Conservation (phyloP, 2,797 vertebrate species). For the Schizothorax lantsangensis region DNA sequence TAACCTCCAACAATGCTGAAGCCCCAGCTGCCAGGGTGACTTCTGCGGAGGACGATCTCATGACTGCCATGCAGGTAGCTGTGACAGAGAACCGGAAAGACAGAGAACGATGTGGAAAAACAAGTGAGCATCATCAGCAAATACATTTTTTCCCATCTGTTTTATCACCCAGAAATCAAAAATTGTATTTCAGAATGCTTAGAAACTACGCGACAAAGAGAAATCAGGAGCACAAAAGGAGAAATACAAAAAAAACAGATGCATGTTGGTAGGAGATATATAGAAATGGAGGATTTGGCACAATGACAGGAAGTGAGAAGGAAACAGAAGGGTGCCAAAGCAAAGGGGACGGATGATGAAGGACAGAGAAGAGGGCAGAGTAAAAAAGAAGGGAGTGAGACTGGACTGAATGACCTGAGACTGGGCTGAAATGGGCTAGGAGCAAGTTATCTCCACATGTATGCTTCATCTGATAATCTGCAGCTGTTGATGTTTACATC, state of each 20-base stretch:
- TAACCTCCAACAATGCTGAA: slow-evolving; percentile 99
- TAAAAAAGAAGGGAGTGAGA: slow-evolving; percentile 36
- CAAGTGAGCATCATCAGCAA: background rate
- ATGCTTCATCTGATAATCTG: slow-evolving; percentile 36
- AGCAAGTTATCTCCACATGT: slow-evolving; percentile 36
- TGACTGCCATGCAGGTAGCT: slow-evolving; percentile 95
- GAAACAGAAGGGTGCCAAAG: slow-evolving; percentile 42
- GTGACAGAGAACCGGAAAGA: slow-evolving; percentile 31
- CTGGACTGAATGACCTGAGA: slow-evolving; percentile 39
- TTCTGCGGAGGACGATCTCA: slow-evolving; percentile 93
- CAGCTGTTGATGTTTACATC: slow-evolving; percentile 55
- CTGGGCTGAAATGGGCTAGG: slow-evolving; percentile 17
- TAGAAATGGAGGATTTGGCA: slow-evolving; percentile 49
- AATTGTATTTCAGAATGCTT: slow-evolving; percentile 1
- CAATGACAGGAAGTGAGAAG: slow-evolving; percentile 38
- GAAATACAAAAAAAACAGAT: slow-evolving; percentile 41
- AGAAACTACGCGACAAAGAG: background rate
- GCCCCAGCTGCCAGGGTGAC: slow-evolving; percentile 95
- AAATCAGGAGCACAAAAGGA: slow-evolving; percentile 11
- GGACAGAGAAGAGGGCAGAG: slow-evolving; percentile 13
- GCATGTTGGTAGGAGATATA: background rate
- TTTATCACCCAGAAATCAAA: background rate
- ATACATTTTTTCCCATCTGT: background rate
- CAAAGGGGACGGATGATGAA: slow-evolving; percentile 40
- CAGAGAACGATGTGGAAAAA: slow-evolving; percentile 11